A percentile compares a stretch with the other conserved stretches of the same genome.
Conservation (phyloP, 2,797 vertebrate genomes). For the Tolypeutes matacus region DNA sequence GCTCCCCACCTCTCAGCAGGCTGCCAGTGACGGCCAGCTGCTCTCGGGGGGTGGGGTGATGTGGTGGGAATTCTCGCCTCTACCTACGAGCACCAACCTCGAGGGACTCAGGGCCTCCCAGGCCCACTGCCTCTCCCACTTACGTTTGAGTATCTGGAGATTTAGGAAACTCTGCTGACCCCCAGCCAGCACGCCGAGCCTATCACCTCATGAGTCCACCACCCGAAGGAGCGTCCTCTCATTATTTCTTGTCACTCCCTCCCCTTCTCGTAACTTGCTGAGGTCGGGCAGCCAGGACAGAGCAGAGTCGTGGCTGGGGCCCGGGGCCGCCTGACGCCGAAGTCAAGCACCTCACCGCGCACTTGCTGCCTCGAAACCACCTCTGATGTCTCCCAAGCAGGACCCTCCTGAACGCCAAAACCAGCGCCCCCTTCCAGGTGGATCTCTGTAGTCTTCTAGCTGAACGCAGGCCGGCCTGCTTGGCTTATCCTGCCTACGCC, state of each 20-base stretch:
- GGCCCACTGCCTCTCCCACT: fast-evolving
- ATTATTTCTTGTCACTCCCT: not conserved
- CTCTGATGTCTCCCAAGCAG: no score
- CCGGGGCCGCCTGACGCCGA: not conserved
- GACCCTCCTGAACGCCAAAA: no score
- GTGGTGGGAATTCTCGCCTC: not conserved
- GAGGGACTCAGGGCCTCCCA: no score
- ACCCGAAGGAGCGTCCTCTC: not conserved
- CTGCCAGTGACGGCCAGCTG: no score
- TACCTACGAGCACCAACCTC: not conserved
- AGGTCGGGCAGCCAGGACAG: not conserved
- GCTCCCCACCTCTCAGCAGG: no score
- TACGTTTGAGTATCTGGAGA: not conserved
- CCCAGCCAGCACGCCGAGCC: no score
- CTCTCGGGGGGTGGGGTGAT: not conserved
- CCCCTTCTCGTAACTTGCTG: not conserved
- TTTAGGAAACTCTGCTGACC: not conserved
- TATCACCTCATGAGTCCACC: no score
- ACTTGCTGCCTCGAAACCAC: not conserved
- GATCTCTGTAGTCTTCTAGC: no score
- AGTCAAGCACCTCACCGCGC: not conserved
- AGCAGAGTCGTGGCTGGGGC: not conserved
- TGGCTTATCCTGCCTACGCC: no score
- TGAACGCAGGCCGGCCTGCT: not conserved
- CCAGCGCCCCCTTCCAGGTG: not conserved